Conservation (phyloP, 2,113 vertebrate genomes). For the Bubo blakistoni region DNA sequence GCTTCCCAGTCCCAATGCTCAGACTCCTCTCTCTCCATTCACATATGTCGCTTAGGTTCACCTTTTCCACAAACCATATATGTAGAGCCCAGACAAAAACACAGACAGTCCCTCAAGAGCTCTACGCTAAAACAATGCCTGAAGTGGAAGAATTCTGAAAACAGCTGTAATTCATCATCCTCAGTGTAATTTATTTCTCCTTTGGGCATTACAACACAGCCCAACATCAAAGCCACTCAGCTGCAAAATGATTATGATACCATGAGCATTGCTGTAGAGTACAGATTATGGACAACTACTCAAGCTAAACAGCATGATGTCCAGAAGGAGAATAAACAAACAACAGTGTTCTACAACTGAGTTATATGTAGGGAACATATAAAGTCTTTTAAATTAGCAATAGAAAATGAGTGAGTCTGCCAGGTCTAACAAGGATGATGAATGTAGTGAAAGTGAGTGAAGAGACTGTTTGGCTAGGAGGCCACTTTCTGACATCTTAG, state of each 20-base stretch:
- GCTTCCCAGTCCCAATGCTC: neutral
- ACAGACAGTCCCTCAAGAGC: neutral
- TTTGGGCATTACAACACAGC: neutral
- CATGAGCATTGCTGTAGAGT: neutral
- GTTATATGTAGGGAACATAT: neutral
- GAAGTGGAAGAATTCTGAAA: neutral
- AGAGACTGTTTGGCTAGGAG: neutral
- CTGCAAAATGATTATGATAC: neutral
- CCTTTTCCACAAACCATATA: neutral
- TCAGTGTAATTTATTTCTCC: neutral
- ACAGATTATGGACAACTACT: neutral
- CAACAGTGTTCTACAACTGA: neutral
- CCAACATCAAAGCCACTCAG: neutral
- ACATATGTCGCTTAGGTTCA: neutral
- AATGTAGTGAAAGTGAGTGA: neutral
- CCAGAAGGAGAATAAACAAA: neutral
- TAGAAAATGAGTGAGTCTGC: neutral
- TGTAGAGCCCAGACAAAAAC: neutral
- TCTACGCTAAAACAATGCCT: neutral
- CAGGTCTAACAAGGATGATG: neutral
- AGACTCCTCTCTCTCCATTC: neutral
- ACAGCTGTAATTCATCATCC: constrained; percentile 32
- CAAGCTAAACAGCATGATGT: neutral
- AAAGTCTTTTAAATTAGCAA: neutral
- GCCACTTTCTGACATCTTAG: neutral